Evolutionary conservation across 2,113 vertebrate species (phyloP).

Genomic region (Amazona guildingii): DNA sequence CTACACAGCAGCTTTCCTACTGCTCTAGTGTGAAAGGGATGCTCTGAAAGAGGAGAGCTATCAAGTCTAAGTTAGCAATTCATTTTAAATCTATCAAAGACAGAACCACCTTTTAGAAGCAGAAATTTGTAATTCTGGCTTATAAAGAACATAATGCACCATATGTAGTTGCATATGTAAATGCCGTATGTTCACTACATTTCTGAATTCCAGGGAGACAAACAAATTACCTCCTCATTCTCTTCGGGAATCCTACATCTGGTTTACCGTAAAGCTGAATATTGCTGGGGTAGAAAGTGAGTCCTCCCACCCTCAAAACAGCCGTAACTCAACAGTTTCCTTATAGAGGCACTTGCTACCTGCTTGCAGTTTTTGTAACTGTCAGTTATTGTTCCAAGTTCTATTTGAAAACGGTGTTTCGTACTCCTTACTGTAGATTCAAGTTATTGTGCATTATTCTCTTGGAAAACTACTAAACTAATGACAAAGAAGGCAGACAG

Average conservation of each 20-base stretch:
- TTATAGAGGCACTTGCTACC: fast-evolving
- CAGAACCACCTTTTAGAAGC: background rate
- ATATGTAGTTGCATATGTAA: background rate
- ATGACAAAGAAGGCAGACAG: background rate
- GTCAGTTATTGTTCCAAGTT: background rate
- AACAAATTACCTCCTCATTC: background rate
- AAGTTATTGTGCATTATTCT: background rate
- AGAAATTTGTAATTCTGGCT: background rate
- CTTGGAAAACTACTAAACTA: background rate
- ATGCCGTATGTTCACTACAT: background rate
- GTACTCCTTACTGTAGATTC: background rate
- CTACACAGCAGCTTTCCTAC: background rate
- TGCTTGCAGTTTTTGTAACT: background rate
- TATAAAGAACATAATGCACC: background rate
- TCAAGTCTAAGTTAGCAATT: background rate
- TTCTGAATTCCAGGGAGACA: background rate
- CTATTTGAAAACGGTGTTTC: background rate
- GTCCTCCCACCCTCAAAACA: background rate
- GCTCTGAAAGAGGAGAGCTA: background rate
- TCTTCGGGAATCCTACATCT: background rate
- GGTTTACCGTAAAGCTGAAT: background rate
- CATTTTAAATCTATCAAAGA: background rate
- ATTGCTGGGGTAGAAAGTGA: background rate
- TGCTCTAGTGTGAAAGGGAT: fast-evolving
- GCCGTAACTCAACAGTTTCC: background rate